These are phyloP conservation scores for Tragelaphus imberbis DNA, from an alignment of 2,113 vertebrate genomes.

Conservation along the genomic window DNA sequence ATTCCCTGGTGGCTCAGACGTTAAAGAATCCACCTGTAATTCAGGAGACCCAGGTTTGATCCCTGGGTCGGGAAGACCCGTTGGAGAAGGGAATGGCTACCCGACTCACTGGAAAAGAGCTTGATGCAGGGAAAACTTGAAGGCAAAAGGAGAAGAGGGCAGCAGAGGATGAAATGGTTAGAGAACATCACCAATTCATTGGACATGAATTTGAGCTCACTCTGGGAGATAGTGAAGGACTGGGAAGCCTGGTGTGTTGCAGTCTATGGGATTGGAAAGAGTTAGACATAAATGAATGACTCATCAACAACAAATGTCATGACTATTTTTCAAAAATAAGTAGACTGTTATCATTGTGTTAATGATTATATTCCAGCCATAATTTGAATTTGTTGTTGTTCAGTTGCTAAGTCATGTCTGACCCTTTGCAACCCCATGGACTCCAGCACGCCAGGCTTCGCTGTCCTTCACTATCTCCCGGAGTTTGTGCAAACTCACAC, in stretches of 20 bases:
- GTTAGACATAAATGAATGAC: not conserved
- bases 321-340: not conserved
- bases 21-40: not conserved
- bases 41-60: not conserved
- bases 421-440: fast-evolving
- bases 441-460: not conserved
- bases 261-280: not conserved
- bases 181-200: not conserved
- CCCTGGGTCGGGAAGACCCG: fast-evolving
- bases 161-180: not conserved
- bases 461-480: not conserved
- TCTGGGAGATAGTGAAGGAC: not conserved
- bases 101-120: not conserved
- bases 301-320: not conserved
- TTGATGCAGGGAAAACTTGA: not conserved
- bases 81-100: not conserved
- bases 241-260: not conserved
- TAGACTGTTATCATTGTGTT: not conserved
- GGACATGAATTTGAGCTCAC: not conserved
- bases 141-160: not conserved
- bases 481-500: not conserved
- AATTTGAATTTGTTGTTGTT: not conserved
- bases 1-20: not conserved
- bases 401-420: not conserved
- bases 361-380: not conserved